phyloP scores from a whole-genome alignment of 2,888 invertebrate genomes.

The Phortica magna region DNA sequence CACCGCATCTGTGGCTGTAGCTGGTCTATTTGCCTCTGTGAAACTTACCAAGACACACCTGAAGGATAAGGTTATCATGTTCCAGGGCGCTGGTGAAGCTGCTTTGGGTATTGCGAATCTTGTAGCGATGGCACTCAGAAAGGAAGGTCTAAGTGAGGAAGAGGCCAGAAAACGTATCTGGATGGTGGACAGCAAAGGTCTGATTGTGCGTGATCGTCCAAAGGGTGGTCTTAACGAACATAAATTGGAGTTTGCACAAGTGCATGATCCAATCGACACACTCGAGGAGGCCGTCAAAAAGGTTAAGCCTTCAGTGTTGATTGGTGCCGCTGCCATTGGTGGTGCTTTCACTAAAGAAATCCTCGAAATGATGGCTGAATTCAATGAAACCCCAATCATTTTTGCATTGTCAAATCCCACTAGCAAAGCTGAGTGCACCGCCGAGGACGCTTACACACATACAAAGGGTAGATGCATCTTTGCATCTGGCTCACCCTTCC shows the following conservation, averaged over 20 bases:
- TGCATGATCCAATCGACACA: slow-evolving; percentile 86
- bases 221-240: slow-evolving; percentile 89
- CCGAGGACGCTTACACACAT: slow-evolving; percentile 94
- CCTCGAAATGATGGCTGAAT: slow-evolving; percentile 89
- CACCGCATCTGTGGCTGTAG: slow-evolving; percentile 96
- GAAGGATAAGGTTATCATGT: slow-evolving; percentile 91
- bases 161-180: slow-evolving; percentile 91
- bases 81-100: slow-evolving; percentile 99
- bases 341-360: slow-evolving; percentile 96
- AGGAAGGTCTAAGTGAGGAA: slow-evolving; percentile 87
- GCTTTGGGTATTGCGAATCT: slow-evolving; percentile 95
- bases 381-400: slow-evolving; percentile 92
- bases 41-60: slow-evolving; percentile 90
- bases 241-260: slow-evolving; percentile 90
- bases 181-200: slow-evolving; percentile 97
- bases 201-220: slow-evolving; percentile 92
- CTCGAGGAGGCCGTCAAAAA: slow-evolving; percentile 88
- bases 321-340: slow-evolving; percentile 95
- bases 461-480: slow-evolving; percentile 96
- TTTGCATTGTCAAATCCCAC: slow-evolving; percentile 99
- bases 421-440: slow-evolving; percentile 99
- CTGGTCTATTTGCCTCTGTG: slow-evolving; percentile 93
- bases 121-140: slow-evolving; percentile 94
- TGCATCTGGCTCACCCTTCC: slow-evolving; percentile 98
- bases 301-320: slow-evolving; percentile 92